Base-by-base conservation (phyloP, 2,888 invertebrate genomes). In the Ditula angustiorana region DNA sequence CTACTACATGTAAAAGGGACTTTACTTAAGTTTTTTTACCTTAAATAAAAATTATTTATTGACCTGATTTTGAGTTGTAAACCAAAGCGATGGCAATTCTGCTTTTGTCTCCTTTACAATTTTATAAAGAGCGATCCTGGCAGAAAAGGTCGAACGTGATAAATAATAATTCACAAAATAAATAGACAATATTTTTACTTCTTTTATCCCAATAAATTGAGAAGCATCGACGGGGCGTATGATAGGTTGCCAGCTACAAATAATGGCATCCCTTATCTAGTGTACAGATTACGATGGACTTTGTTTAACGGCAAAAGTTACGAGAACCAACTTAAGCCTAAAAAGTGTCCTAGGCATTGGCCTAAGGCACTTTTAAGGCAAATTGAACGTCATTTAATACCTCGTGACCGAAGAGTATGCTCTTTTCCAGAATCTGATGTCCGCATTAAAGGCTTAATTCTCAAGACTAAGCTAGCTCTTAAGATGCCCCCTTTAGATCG, bases 181-280 rank as follows among this genome's bases (percentile, higher is more conserved):
- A 55, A 19, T 4, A 41, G 41, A 37, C 24, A 41, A 24, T 55
- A 55, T 55, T 56, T 41, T 41, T 23, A 35, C 23, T n/a, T 37
- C 37, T 37, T 26, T 55, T 23, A 4, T 26, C 10, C 26, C 55
- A 11, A 41, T 56, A 56, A 56, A 56, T 56, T 41, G 5, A 10
- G 35, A 21, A 26, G 11, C 55, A 56, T 26, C 55, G 55, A 56
- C 55, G 55, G 55, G 41, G 55, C 55, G 55, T 56, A 41, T 41
- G 41, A 41, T 56, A 30, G 37, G 41, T 26, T n/a, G 55, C 11
- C 24, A 28, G 53, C 23, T 35, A 35, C 55, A 21, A 41, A 56
- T 41, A 37, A 41, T 30, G 41, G 37, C 19, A 23, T n/a, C 19
- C 55, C 24, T 56, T 41, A 56, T 56, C 55, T 56, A 26, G 26